phyloP scores from a whole-genome alignment of 2,797 vertebrate species.

The Pseudochirops corinnae region DNA sequence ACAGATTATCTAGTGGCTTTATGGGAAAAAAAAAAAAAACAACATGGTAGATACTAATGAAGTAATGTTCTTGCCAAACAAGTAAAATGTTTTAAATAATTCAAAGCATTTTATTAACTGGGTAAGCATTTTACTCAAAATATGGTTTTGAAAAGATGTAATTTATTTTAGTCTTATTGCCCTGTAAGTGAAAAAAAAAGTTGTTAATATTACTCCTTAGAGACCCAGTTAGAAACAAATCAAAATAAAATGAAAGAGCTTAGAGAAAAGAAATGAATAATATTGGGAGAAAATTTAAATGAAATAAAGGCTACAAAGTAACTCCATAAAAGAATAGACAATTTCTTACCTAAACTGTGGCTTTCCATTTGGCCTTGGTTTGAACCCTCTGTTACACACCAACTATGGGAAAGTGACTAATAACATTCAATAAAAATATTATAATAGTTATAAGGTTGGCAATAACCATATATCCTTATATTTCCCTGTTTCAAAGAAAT shows the following conservation, averaged over 20 bases:
- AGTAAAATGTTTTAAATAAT: not conserved
- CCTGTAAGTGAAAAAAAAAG: conserved; percentile 20
- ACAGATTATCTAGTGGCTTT: not conserved
- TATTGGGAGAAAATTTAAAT: not conserved
- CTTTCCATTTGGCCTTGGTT: not conserved
- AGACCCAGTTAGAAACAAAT: conserved; percentile 27
- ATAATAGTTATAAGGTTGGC: not conserved
- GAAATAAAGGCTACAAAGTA: not conserved
- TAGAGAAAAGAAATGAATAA: not conserved
- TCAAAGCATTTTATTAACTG: not conserved
- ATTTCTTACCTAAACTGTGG: not conserved
- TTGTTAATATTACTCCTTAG: conserved; percentile 9
- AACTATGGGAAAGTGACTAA: conserved; percentile 11
- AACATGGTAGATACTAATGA: not conserved
- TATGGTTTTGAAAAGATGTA: not conserved
- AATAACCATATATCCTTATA: not conserved
- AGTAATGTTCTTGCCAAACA: not conserved
- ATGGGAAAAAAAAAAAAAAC: conserved; percentile 9
- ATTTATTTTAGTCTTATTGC: not conserved
- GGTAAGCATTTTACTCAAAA: conserved; percentile 33
- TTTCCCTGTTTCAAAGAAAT: not conserved
- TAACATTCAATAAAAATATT: conserved; percentile 6
- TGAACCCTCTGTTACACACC: not conserved
- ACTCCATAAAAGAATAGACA: not conserved
- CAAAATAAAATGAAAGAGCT: conserved; percentile 37